Evolutionary conservation across 2,113 vertebrate species (phyloP), one percentile per base, ranked within the genome.

Genomic region (Daubentonia madagascariensis): DNA sequence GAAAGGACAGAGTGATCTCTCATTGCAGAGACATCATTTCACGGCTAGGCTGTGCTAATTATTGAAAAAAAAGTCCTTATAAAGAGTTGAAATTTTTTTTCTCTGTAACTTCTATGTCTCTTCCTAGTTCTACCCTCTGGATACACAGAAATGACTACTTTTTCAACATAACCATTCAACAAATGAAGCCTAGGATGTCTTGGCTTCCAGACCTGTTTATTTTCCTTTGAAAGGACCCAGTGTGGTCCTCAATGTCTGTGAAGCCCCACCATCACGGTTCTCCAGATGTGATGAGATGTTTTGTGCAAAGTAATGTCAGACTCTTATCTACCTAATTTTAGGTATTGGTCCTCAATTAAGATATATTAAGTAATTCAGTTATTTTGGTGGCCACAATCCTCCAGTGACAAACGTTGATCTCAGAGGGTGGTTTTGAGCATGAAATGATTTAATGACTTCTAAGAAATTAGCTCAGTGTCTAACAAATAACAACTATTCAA

Each of bases 221-320:
- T 85, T 78, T 54, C 43, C 61, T 85, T 63, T 22, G 28, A 75
- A 91, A 50, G 9, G 0, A 4, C 28, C 37, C 5, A 23, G 10
- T 30, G 8, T 4, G 17, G 43, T 8, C 11, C 32, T 68, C 4
- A 5, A 45, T 25, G 5, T 9, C 43, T 10, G 5, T 3, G 12
- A 54, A 65, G 4, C 4, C 20, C 13, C 9, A 22, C 54, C 40
- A 50, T 59, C 40, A 50, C 6, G 1, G 2, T 61, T 50, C 22
- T 61, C 61, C 20, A 6, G 35, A 76, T 2, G 3, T 1, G 2
- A 78, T 17, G 28, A 75, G 13, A 23, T 30, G 35, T 23, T 89
- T 63, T 70, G n/a, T 70, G 57, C 40, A 78, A 76, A 85, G 22
- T 54, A 54, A 30, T 7, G 43, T 48, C 43, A 54, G 23, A 40